These are phyloP conservation scores for Entomobrya multifasciata DNA, from an alignment of 2,888 invertebrate genomes.

Conservation along the genomic window DNA sequence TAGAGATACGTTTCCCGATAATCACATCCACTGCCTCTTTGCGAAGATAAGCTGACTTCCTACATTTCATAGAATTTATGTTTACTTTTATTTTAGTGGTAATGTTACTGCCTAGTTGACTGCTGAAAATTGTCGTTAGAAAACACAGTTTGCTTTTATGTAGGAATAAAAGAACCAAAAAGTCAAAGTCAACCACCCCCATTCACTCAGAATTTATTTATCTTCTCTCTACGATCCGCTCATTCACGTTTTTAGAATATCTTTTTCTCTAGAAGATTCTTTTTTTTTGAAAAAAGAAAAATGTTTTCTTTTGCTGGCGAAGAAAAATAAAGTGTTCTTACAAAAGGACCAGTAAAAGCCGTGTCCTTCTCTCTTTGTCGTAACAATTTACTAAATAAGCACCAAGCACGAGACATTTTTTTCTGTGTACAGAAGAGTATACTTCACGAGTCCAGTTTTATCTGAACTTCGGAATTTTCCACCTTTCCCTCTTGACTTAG, in stretches of 20 bases:
- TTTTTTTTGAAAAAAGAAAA: conserved; percentile 4
- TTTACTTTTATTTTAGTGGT: no score
- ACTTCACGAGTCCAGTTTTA: no score
- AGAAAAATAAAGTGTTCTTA: conserved; percentile 26
- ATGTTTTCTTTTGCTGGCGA: not conserved
- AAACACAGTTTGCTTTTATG: not conserved
- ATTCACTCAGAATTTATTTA: conserved; percentile 32
- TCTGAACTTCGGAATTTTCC: no score
- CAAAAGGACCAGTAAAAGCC: no score
- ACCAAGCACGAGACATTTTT: conserved; percentile 33
- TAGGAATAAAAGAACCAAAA: not conserved
- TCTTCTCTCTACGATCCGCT: conserved; percentile 7
- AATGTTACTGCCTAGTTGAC: conserved; percentile 23
- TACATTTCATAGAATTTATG: no score
- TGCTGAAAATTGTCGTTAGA: conserved; percentile 29
- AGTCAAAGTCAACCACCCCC: conserved; percentile 6
- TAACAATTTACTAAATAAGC: conserved; percentile 45
- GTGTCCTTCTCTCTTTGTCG: not conserved
- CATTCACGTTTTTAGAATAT: not conserved
- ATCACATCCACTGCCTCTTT: conserved; percentile 15
- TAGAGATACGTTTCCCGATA: conserved; percentile 30
- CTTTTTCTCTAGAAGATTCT: not conserved
- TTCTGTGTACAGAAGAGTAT: conserved; percentile 3
- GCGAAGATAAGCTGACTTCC: conserved; percentile 9
- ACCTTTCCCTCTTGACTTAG: no score